A percentile compares a stretch with the other conserved stretches of the same genome.
Evolutionary conservation across 2,888 invertebrate genomes (phyloP).

Genomic region (Busseola fusca): DNA sequence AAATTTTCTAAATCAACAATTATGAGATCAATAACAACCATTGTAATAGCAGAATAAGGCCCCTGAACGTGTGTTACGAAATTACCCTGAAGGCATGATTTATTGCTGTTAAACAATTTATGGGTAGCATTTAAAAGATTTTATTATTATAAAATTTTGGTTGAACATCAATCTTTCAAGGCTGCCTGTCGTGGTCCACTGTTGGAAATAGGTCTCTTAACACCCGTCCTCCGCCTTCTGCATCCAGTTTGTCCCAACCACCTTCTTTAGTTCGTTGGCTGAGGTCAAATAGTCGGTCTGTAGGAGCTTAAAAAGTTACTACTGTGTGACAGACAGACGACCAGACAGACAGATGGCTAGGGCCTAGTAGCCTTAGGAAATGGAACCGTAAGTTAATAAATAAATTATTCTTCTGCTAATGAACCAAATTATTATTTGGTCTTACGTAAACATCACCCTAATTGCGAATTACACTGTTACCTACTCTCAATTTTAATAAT

Average conservation of each 20-base stretch:
- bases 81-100: too few relatives aligned
- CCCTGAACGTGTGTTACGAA: too few relatives aligned
- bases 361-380: too few relatives aligned
- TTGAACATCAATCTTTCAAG: background rate
- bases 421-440: background rate
- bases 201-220: background rate
- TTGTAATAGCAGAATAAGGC: too few relatives aligned
- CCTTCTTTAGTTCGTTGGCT: background rate
- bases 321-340: background rate
- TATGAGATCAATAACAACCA: too few relatives aligned
- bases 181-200: background rate
- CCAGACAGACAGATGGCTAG: background rate
- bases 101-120: slow-evolving; percentile 14
- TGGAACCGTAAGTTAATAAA: too few relatives aligned
- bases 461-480: too few relatives aligned
- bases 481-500: too few relatives aligned
- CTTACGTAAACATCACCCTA: background rate
- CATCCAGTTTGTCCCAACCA: background rate
- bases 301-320: background rate
- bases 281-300: too few relatives aligned
- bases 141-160: background rate
- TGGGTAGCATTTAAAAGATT: background rate
- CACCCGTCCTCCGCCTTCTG: background rate
- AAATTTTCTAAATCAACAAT: too few relatives aligned
- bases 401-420: slow-evolving; percentile 1